Base-by-base conservation (phyloP, 2,888 invertebrate species). In the Aporophyla nigra region DNA sequence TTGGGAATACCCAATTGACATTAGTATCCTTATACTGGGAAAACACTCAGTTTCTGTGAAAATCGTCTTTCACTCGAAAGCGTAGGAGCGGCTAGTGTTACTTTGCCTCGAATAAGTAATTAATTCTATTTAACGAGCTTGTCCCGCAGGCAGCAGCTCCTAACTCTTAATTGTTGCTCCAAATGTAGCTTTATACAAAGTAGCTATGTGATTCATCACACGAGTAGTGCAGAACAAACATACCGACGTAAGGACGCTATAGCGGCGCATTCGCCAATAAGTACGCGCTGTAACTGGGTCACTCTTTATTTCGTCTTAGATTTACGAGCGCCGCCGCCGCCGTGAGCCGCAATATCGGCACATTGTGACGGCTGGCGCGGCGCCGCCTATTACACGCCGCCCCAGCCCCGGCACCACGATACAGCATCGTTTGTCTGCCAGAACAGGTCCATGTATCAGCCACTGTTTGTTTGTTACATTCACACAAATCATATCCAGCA, bases 251-350 rank as follows among this genome's bases (percentile, higher is more conserved):
- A 51, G 43, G 4, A 16, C 40, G 56, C 56, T 12, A 14, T 10
- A 43, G 49, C 27, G 10, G 16, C 51, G 33, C 33, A 51, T 53
- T 49, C 54, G 43, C 40, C 83, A 72, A 53, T 54, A 63, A 78
- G 24, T 65, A 24, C 51, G 16, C 49, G 51, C 51, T 33, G 69
- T 75, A 82, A 76, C 69, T 84, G 69, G 84, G 76, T 72, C 82
- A 80, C 40, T 69, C 27, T 76, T 80, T 84, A 80, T 84, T 82
- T 84, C 53, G 53, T 54, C 56, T 65, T 56, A 76, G 81, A 76
- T 71, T 76, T 71, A 83, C 82, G 85, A 78, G 53, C 61, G 49
- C 49, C 56, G 75, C 43, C 65, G 66, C 61, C 33, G 33, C 33
- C 49, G 61, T 19, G 72, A 61, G 73, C 58, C 80, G 33, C 80